phyloP scores from a whole-genome alignment of 2,113 vertebrate genomes.

The Plecotus auritus region DNA sequence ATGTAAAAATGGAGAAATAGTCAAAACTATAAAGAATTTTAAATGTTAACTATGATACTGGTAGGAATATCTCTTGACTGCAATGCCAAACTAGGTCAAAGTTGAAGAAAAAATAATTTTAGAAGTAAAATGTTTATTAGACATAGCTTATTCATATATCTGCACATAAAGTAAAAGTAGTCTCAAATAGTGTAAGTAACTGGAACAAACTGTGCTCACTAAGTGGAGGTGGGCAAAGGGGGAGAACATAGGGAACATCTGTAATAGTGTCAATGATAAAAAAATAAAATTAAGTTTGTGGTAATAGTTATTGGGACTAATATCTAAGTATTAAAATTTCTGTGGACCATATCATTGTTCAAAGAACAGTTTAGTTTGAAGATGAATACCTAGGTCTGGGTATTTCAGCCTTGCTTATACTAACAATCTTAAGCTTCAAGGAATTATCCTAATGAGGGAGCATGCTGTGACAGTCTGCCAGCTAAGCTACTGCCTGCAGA shows the following conservation, averaged over 20 bases:
- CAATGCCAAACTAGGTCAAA: neutral
- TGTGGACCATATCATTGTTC: slow-evolving; percentile 55
- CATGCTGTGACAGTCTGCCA: slow-evolving; percentile 83
- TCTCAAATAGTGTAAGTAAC: neutral
- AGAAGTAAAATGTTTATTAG: neutral
- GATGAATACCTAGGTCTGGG: slow-evolving; percentile 75
- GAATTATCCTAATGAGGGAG: slow-evolving; percentile 78
- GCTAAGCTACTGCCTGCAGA: slow-evolving; percentile 77
- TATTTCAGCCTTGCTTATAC: slow-evolving; percentile 72
- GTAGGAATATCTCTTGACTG: neutral
- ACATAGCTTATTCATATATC: neutral
- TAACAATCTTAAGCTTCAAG: slow-evolving; percentile 76
- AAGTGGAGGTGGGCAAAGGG: neutral
- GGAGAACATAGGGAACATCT: neutral
- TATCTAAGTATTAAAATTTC: slow-evolving; percentile 47
- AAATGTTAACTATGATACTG: neutral
- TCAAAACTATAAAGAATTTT: neutral
- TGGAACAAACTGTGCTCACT: neutral
- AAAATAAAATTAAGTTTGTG: neutral
- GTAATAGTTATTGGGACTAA: slow-evolving; percentile 27
- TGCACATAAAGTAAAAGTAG: neutral
- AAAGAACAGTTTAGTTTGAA: slow-evolving; percentile 70
- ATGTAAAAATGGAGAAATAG: neutral
- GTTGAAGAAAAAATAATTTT: neutral
- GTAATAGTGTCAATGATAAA: neutral